phyloP scores from a whole-genome alignment of 2,888 invertebrate species.

The Drosophila vallismaia region DNA sequence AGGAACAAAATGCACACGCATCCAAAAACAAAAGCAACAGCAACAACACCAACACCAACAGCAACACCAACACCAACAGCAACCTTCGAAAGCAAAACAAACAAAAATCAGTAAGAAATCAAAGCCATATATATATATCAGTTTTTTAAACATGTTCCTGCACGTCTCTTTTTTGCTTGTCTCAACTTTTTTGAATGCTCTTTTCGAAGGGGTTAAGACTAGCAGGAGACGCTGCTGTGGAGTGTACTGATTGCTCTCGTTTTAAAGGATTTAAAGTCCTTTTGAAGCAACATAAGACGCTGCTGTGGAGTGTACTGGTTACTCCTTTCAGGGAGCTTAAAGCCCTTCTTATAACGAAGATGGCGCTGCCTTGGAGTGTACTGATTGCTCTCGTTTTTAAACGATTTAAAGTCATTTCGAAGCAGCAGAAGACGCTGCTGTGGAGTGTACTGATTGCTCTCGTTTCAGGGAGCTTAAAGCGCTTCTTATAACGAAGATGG shows the following conservation, averaged over 20 bases:
- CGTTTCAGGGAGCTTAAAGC: no score
- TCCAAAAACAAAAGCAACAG: neutral
- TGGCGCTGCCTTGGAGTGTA: no score
- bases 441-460: neutral
- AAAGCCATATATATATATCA: constrained; percentile 1
- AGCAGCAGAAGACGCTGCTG: no score
- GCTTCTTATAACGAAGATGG: no score
- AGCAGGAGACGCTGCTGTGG: neutral
- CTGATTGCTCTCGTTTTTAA: no score
- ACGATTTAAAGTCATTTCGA: no score
- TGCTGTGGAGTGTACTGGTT: no score
- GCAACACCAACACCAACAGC: neutral
- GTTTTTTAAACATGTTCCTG: constrained; percentile 16
- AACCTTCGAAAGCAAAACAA: constrained; percentile 23
- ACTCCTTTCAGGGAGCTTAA: no score
- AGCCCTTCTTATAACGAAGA: no score
- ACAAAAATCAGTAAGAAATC: constrained; percentile 34
- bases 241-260: neutral
- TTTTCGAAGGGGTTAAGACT: neutral
- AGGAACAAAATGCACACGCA: constrained; percentile 43
- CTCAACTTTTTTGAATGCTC: constrained; percentile 6
- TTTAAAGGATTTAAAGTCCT: no score
- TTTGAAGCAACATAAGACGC: no score
- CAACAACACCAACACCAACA: no score
- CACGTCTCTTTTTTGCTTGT: constrained; percentile 36